These are phyloP conservation scores for Drosophila tropicalis DNA, from an alignment of 1,140 invertebrate species.

Conservation along the genomic window DNA sequence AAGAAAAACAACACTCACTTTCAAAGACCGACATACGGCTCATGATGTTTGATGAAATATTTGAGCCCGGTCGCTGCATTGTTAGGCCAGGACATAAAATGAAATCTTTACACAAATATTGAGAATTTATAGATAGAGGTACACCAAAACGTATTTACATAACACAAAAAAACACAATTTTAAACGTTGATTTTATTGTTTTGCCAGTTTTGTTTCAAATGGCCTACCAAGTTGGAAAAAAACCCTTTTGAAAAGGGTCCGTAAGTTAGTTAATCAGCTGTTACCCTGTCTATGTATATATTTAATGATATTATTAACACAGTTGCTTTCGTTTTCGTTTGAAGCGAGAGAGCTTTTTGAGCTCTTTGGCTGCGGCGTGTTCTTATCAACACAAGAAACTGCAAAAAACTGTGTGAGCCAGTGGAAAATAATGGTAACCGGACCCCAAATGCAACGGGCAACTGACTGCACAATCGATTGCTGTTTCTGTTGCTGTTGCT, in stretches of 20 bases:
- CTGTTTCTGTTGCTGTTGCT: conserved; percentile 47
- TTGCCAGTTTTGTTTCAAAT: not conserved
- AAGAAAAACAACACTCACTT: conserved; percentile 59
- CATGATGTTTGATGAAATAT: conserved; percentile 74
- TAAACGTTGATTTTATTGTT: not conserved
- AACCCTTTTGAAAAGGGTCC: not conserved
- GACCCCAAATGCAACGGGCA: conserved; percentile 36
- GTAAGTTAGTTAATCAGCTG: not conserved
- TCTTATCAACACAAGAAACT: conserved; percentile 73
- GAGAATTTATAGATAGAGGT: not conserved
- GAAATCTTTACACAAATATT: not conserved
- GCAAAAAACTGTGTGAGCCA: conserved; percentile 63
- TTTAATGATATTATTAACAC: conserved; percentile 12
- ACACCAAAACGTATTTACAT: not conserved
- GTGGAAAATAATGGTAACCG: conserved; percentile 57
- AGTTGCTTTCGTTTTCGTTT: conserved; percentile 37
- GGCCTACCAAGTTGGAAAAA: not conserved
- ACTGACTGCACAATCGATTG: conserved; percentile 52
- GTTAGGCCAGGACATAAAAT: conserved; percentile 19
- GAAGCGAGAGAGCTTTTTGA: conserved; percentile 16
- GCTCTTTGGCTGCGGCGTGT: conserved; percentile 24
- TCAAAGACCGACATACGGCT: conserved; percentile 78
- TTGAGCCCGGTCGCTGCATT: conserved; percentile 71
- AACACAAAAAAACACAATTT: not conserved
- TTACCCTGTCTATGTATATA: not conserved